Percentiles rank a stretch among this genome's conserved stretches.
Conservation (phyloP, 2,113 vertebrate genomes). For the Tragelaphus scriptus region DNA sequence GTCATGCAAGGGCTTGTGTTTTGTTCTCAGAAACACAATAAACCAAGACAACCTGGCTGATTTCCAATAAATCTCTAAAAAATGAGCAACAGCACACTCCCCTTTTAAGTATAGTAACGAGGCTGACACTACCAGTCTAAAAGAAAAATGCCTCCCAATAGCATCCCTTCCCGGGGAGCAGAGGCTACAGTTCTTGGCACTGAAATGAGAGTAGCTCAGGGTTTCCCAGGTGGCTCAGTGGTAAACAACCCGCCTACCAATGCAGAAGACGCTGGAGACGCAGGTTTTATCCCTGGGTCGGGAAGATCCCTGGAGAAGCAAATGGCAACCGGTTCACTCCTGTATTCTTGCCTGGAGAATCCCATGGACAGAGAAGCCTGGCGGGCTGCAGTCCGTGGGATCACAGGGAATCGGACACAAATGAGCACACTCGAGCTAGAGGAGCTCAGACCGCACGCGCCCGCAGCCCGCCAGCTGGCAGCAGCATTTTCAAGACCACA, state of each 20-base stretch:
- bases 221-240: not conserved
- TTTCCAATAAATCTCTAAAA: not conserved
- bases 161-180: not conserved
- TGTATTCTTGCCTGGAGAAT: not conserved
- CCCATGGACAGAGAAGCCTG: not conserved
- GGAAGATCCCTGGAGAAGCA: not conserved
- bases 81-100: not conserved
- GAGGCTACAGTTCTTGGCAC: not conserved
- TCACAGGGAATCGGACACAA: not conserved
- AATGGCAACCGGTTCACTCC: not conserved
- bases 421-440: not conserved
- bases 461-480: not conserved
- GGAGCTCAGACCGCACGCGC: not conserved
- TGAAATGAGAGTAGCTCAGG: not conserved
- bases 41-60: not conserved
- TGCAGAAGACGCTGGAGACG: not conserved
- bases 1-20: not conserved
- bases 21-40: not conserved
- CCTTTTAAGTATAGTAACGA: not conserved
- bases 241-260: not conserved
- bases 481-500: not conserved
- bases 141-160: not conserved
- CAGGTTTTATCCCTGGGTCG: not conserved
- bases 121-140: not conserved
- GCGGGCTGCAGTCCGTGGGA: rapidly evolving